These are phyloP conservation scores for Trissonchulus latispiculum DNA, from an alignment of 2,888 invertebrate genomes.

Conservation along the genomic window DNA sequence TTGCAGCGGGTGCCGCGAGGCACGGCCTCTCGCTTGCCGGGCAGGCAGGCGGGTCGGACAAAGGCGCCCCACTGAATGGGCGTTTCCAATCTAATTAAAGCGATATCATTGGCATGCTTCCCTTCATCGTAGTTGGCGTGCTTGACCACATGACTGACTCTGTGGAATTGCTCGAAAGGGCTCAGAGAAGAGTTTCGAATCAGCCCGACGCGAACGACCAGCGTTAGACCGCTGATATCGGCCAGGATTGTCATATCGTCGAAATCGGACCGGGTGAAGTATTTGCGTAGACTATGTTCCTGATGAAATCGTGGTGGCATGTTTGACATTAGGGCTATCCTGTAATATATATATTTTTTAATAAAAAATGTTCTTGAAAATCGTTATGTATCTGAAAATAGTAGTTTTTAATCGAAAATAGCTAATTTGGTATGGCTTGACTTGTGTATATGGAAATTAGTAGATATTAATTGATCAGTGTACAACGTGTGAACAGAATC, in stretches of 20 bases:
- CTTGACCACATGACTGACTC: constrained; percentile 14
- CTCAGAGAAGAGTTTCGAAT: constrained; percentile 16
- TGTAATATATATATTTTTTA: too few relatives aligned
- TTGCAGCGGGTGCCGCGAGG: constrained; percentile 16
- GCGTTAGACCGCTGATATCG: constrained; percentile 6
- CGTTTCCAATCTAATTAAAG: constrained; percentile 13
- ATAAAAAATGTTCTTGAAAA: not conserved
- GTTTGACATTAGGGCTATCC: not conserved
- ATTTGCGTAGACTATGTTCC: not conserved
- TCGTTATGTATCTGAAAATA: too few relatives aligned
- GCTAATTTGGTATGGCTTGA: too few relatives aligned
- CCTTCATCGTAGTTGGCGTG: constrained; percentile 19
- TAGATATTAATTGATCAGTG: too few relatives aligned
- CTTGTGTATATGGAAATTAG: too few relatives aligned
- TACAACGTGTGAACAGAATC: too few relatives aligned
- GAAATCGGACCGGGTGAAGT: not conserved
- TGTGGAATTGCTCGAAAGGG: constrained; percentile 18
- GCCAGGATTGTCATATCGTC: constrained; percentile 12
- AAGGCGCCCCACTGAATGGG: constrained; percentile 18
- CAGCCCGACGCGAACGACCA: constrained; percentile 10
- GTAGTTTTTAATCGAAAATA: too few relatives aligned
- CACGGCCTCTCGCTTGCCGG: not conserved
- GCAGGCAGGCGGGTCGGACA: constrained; percentile 12
- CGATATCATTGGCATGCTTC: constrained; percentile 12
- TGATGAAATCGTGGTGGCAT: not conserved